Percentiles rank a stretch among this genome's conserved stretches.
phyloP scores from a whole-genome alignment of 1,140 invertebrate genomes.

The Drosophila ogumai region DNA sequence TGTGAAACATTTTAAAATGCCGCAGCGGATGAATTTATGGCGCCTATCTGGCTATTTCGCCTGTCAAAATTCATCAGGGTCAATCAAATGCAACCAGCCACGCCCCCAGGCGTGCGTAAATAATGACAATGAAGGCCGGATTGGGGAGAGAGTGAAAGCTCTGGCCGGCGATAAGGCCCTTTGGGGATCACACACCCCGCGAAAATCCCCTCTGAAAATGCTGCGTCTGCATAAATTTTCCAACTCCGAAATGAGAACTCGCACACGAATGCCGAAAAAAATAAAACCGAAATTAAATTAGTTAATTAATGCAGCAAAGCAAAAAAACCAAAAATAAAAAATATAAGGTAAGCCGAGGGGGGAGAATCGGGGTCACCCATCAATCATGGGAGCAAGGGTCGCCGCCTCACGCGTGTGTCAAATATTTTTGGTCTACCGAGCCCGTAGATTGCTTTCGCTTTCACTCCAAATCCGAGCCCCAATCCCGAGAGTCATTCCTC shows the following conservation, averaged over 20 bases:
- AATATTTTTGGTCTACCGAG: constrained; percentile 48
- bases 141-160: constrained; percentile 64
- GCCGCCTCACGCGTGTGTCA: constrained; percentile 62
- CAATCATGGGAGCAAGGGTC: constrained; percentile 68
- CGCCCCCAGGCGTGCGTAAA: constrained; percentile 58
- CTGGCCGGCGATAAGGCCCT: constrained; percentile 56
- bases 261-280: constrained; percentile 50
- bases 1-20: constrained; percentile 45
- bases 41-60: constrained; percentile 11
- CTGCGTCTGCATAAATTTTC: constrained; percentile 63
- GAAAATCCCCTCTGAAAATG: constrained; percentile 26
- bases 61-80: constrained; percentile 71
- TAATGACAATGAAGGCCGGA: constrained; percentile 57
- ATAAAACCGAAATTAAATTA: constrained; percentile 75
- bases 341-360: constrained; percentile 5
- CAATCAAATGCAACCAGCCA: constrained; percentile 54
- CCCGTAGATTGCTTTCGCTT: constrained; percentile 63
- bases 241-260: constrained; percentile 39
- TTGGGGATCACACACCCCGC: neutral
- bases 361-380: constrained; percentile 53
- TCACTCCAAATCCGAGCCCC: constrained; percentile 34
- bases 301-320: constrained; percentile 73
- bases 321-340: constrained; percentile 1
- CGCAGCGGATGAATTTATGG: constrained; percentile 49
- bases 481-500: constrained; percentile 28